Evolutionary conservation across 2,888 invertebrate species (phyloP), one percentile per base, ranked within the genome.

Genomic region (Drosophila parthenogenetica): DNA sequence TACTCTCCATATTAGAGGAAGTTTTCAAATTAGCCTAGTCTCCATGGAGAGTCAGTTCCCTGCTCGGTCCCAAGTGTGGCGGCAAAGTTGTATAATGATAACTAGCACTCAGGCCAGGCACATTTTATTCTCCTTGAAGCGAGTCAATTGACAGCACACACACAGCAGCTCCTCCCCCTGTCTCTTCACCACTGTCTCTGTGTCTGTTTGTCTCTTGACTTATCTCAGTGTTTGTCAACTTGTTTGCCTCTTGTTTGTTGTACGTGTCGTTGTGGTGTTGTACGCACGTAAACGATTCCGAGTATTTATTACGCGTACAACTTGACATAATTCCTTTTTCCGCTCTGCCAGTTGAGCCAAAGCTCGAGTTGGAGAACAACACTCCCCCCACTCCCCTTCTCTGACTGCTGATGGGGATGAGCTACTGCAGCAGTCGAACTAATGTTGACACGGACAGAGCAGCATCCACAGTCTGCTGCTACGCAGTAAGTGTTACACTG

Each of bases 291-390:
- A 89, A 73, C 89, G 81, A 82, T 86, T 78, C 80, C 86, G 74
- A 83, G 84, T 89, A 87, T 89, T 89, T 87, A 89, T 89, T 89
- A 77, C 90, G 87, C 78, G 76, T 78, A 82, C 90, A 90, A 87
- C 88, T 88, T 90, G 87, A 90, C 88, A 89, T 87, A 89, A 89
- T 89, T 87, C 81, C 79, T 74, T 72, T 85, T 87, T 87, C 80
- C 83, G 83, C 80, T 71, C 69, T 66, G 73, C 61, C 81, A 60
- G 70, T 68, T 62, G 64, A 76, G 77, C 49, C 70, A 61, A 37
- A 49, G 51, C 53, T 39, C 11, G 45, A 69, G 22, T 50, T 49
- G 22, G 39, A 46, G 55, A 48, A 8, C 61, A 61, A 51, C 57
- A 35, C 10, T 14, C 54, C 16, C 16, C 57, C 5, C 10, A 4